Conservation (phyloP, 2,113 vertebrate genomes). For the Callocephalon fimbriatum region DNA sequence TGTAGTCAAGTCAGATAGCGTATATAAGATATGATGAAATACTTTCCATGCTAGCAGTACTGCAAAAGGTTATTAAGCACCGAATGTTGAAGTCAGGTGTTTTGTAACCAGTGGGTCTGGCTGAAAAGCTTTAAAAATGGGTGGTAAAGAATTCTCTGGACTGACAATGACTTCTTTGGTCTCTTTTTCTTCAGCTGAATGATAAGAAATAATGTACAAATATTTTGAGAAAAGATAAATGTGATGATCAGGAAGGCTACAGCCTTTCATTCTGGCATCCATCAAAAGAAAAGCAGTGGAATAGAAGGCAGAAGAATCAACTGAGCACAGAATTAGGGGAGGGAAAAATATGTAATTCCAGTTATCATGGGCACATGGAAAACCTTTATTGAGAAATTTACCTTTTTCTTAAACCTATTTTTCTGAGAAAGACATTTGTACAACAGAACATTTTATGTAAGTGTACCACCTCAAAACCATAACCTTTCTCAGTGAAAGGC, state of each 20-base stretch:
- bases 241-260: accelerated
- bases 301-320: not conserved
- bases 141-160: not conserved
- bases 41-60: not conserved
- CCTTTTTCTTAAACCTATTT: not conserved
- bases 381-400: not conserved
- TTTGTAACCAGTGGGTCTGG: not conserved
- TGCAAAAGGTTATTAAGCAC: not conserved
- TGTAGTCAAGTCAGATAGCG: not conserved
- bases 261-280: not conserved
- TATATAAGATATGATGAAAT: not conserved
- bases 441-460: not conserved
- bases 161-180: not conserved
- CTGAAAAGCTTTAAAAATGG: not conserved
- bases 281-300: not conserved
- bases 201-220: not conserved
- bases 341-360: not conserved
- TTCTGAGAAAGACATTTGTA: not conserved
- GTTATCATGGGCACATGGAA: not conserved
- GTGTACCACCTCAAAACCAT: accelerated
- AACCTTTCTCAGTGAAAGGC: not conserved
- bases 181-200: not conserved
- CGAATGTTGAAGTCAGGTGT: not conserved
- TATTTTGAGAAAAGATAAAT: not conserved
- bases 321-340: not conserved